Base-by-base conservation (phyloP, 2,113 vertebrate species). In the Urocynchramus pylzowi region DNA sequence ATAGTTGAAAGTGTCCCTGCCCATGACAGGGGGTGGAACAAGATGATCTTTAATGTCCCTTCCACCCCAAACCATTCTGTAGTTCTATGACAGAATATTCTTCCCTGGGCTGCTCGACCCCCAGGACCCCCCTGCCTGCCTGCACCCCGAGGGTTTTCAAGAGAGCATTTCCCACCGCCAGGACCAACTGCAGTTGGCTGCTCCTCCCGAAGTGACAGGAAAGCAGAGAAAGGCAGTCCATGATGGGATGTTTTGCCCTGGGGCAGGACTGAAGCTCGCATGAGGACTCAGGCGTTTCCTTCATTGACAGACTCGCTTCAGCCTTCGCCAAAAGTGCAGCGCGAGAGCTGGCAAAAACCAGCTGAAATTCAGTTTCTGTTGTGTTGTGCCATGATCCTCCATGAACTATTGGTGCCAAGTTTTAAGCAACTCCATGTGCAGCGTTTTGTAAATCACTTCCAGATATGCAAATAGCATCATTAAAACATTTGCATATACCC, bases 391-490 rank as follows among this genome's bases (percentile, higher is more conserved):
- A 93, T 86, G 95, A 96, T 96, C 95, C 82, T 93, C 92, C 56
- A 60, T 28, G 8, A 91, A 96, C 95, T 80, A 35, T 71, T 88
- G 90, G 93, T 96, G 95, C 95, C 95, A 96, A 96, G 95, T 97
- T 97, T 97, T 96, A 93, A 96, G 93, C 82, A 90, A 93, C 92
- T 97, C 95, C 95, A 96, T 96, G 95, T 96, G 95, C 93, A 95
- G 90, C 52, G 2, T 92, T 97, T 96, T 92, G 95, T 91, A 96
- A 95, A 96, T 96, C 95, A 96, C 88, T 96, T 97, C 95, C 95
- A 96, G 96, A 96, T 96, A 97, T 95, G 95, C 95, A 96, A 97
- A 97, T 96, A 86, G 89, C 94, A 95, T 96, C 93, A 97, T 97
- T 96, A 96, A 96, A 96, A 91, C 91, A 96, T 96, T 97, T 96